A percentile compares a stretch with the other conserved stretches of the same genome.
Conservation (phyloP, 2,797 vertebrate genomes). For the Rhinoraja longicauda region DNA sequence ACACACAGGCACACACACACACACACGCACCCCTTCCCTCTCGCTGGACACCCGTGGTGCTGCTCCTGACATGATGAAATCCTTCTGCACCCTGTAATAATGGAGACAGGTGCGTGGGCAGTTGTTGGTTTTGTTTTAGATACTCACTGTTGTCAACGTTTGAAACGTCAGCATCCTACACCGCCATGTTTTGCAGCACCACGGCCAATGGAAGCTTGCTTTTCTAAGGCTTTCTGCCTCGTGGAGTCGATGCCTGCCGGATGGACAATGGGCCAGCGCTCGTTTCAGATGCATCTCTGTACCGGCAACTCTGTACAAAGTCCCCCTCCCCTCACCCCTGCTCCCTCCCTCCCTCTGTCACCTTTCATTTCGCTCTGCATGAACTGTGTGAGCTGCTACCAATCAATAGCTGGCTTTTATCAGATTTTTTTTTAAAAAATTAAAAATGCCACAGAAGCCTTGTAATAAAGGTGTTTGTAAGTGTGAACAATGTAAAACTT, state of each 20-base stretch:
- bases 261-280: neutral
- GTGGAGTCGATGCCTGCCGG: neutral
- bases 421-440: neutral
- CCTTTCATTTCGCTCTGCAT: slow-evolving; percentile 10
- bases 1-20: too few species aligned
- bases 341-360: neutral
- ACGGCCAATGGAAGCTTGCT: neutral
- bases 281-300: neutral
- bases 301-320: neutral
- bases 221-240: neutral
- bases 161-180: neutral
- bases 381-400: slow-evolving; percentile 14
- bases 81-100: neutral
- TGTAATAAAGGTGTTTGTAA: slow-evolving; percentile 35
- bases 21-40: too few species aligned
- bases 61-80: neutral
- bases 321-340: neutral
- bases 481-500: slow-evolving; percentile 24
- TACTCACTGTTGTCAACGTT: neutral
- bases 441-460: neutral
- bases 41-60: too few species aligned
- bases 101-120: neutral
- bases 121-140: neutral
- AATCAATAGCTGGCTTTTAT: slow-evolving; percentile 32
- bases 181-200: neutral